A percentile compares a stretch with the other conserved stretches of the same genome.
Evolutionary conservation across 2,797 vertebrate genomes (phyloP).

Genomic region (Triplophysa bombifrons): DNA sequence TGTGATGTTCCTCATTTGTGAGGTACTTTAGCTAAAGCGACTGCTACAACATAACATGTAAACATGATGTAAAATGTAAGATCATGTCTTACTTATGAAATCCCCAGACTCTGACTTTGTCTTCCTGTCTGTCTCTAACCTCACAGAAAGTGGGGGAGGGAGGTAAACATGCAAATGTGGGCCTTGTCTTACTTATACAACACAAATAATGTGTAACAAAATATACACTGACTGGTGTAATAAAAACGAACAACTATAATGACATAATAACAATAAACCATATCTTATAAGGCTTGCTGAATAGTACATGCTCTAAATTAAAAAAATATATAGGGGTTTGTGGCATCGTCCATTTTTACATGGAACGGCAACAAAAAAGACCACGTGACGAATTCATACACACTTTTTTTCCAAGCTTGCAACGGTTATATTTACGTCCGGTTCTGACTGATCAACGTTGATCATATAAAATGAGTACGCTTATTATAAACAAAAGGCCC

Average conservation of each 20-base stretch:
- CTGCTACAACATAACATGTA: background rate
- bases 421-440: background rate
- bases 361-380: conserved; percentile 8
- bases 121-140: background rate
- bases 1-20: background rate
- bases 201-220: background rate
- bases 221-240: background rate
- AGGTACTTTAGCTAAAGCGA: background rate
- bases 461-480: background rate
- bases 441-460: background rate
- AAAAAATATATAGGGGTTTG: background rate
- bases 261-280: too few species aligned
- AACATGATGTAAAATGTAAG: background rate
- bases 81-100: background rate
- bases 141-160: conserved; percentile 30
- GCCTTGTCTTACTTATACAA: conserved; percentile 23
- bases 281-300: background rate
- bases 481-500: background rate
- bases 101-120: background rate
- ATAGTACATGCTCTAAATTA: background rate
- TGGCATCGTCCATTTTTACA: conserved; percentile 12
- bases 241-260: background rate
- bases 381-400: conserved; percentile 16
- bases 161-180: conserved; percentile 16
- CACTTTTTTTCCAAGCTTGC: background rate